These are phyloP conservation scores for Dermatemys mawii DNA, from an alignment of 2,113 vertebrate species.

Conservation along the genomic window DNA sequence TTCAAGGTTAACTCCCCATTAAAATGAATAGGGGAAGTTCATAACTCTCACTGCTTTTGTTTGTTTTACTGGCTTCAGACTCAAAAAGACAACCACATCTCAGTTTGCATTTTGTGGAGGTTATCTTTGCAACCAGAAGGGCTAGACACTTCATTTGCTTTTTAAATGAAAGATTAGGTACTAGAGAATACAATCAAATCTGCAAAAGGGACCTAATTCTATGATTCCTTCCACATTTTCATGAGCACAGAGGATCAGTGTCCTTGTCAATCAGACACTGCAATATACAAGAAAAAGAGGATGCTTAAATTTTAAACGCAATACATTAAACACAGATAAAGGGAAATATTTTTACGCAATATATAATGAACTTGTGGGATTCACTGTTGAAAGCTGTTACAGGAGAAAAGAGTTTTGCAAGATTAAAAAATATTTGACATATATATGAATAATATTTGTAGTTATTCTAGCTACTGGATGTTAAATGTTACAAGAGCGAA, in stretches of 20 bases:
- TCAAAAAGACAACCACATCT: slow-evolving; percentile 19
- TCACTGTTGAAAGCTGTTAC: background rate
- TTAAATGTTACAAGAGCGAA: background rate
- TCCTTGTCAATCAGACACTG: background rate
- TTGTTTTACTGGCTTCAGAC: slow-evolving; percentile 32
- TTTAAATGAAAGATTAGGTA: slow-evolving; percentile 70
- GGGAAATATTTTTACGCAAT: background rate
- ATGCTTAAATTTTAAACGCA: background rate
- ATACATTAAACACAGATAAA: slow-evolving; percentile 4
- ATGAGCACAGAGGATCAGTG: slow-evolving; percentile 54
- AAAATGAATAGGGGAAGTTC: slow-evolving; percentile 40
- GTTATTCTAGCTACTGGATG: background rate
- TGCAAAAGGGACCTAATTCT: slow-evolving; percentile 36
- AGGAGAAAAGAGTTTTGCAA: background rate
- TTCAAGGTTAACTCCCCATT: background rate
- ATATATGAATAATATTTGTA: background rate
- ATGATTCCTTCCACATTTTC: slow-evolving; percentile 58
- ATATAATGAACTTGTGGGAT: slow-evolving; percentile 26
- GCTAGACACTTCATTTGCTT: slow-evolving; percentile 68
- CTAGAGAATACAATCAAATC: slow-evolving; percentile 17
- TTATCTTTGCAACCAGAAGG: slow-evolving; percentile 70
- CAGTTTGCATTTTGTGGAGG: background rate
- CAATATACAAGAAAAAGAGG: slow-evolving; percentile 27
- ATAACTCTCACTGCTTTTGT: background rate
- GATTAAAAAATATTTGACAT: background rate